A percentile compares a stretch with the other conserved stretches of the same genome.
Evolutionary conservation across 2,888 invertebrate genomes (phyloP).

Genomic region (Iphiclides podalirius): DNA sequence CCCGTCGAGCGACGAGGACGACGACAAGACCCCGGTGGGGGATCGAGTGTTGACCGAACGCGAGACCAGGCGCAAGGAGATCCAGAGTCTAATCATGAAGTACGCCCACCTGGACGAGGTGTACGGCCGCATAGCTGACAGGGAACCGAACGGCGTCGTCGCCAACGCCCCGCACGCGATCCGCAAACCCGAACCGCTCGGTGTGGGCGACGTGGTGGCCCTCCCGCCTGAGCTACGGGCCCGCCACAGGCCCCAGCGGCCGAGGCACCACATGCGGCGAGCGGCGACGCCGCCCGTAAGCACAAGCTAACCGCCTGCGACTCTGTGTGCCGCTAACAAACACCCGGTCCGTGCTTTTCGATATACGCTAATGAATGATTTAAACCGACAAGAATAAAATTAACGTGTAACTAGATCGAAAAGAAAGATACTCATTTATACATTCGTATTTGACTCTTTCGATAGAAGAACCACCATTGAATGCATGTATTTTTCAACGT

Average conservation of each 20-base stretch:
- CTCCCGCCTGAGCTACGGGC: constrained; percentile 70
- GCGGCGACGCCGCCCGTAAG: constrained; percentile 80
- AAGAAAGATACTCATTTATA: no score
- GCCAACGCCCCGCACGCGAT: constrained; percentile 42
- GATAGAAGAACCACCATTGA: no score
- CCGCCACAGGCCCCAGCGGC: constrained; percentile 62
- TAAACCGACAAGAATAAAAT: neutral
- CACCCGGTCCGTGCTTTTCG: constrained; percentile 67
- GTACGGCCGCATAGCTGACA: constrained; percentile 76
- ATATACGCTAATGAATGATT: constrained; percentile 32
- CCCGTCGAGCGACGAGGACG: constrained; percentile 73
- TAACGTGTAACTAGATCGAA: no score
- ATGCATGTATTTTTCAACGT: constrained; percentile 25
- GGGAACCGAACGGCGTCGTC: constrained; percentile 52
- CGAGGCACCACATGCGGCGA: constrained; percentile 74
- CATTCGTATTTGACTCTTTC: no score
- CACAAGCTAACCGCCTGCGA: constrained; percentile 64
- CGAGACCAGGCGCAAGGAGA: constrained; percentile 90
- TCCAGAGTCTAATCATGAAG: constrained; percentile 89
- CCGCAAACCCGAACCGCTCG: constrained; percentile 55
- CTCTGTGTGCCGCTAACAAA: constrained; percentile 73
- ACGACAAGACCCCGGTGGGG: constrained; percentile 72
- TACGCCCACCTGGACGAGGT: constrained; percentile 89
- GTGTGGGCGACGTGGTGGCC: constrained; percentile 64
- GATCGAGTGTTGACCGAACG: constrained; percentile 84